Percentiles rank a stretch among this genome's conserved stretches.
These are phyloP conservation scores for Stegophylla sp. DNA, from an alignment of 2,888 invertebrate species.

Conservation along the genomic window DNA sequence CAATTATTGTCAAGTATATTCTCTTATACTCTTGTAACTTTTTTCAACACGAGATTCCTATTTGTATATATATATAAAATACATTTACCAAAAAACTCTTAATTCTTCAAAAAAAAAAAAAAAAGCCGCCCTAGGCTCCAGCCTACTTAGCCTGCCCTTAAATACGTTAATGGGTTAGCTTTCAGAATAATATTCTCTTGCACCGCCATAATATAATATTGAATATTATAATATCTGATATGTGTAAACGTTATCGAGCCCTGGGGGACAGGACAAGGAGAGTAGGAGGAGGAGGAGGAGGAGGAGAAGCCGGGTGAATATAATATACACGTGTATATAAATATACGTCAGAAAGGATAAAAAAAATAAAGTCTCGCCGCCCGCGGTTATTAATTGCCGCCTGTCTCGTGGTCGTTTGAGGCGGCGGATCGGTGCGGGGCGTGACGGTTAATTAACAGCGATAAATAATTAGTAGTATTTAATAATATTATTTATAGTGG, in stretches of 20 bases:
- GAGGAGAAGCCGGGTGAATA: too few species aligned
- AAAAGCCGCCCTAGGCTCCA: too few species aligned
- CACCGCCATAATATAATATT: conserved; percentile 6
- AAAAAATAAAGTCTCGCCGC: conserved; percentile 34
- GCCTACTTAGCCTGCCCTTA: too few species aligned
- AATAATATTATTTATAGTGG: too few species aligned
- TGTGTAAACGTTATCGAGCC: conserved; percentile 13
- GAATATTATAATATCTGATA: not conserved
- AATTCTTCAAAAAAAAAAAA: too few species aligned
- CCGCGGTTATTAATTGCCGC: conserved; percentile 46
- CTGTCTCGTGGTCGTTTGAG: conserved; percentile 25
- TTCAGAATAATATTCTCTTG: conserved; percentile 3
- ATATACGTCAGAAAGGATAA: not conserved
- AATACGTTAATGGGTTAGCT: too few species aligned
- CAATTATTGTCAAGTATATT: too few species aligned
- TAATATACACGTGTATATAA: not conserved
- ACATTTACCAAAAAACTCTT: too few species aligned
- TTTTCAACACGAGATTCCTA: too few species aligned
- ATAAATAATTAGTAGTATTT: too few species aligned
- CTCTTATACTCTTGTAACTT: too few species aligned
- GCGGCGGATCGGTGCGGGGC: conserved; percentile 43
- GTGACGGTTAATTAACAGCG: conserved; percentile 57
- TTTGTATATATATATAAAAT: too few species aligned
- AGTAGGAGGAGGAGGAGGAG: not conserved
- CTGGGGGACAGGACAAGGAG: not conserved